A percentile compares a stretch with the other conserved stretches of the same genome.
phyloP scores from a whole-genome alignment of 2,888 invertebrate genomes.

The Phrixothrix hirtus region DNA sequence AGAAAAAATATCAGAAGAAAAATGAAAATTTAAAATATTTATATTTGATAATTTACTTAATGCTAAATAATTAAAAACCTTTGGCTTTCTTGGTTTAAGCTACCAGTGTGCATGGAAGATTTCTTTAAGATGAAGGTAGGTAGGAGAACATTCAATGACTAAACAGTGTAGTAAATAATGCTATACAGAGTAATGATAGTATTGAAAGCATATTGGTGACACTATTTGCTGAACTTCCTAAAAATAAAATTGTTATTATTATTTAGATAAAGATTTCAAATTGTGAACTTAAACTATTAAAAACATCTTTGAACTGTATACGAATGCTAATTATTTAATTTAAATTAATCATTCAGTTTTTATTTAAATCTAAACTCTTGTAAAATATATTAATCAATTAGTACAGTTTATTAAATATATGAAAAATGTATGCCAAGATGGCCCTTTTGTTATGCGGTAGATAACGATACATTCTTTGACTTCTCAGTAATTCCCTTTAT shows the following conservation, averaged over 20 bases:
- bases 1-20: slow-evolving; percentile 8
- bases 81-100: slow-evolving; percentile 45
- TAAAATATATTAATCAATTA: background rate
- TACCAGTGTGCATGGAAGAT: slow-evolving; percentile 48
- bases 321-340: no score
- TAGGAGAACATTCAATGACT: slow-evolving; percentile 29
- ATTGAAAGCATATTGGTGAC: slow-evolving; percentile 18
- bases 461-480: no score
- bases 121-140: slow-evolving; percentile 27
- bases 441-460: no score
- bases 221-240: slow-evolving; percentile 8
- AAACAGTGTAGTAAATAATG: slow-evolving; percentile 38
- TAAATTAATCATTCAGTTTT: no score
- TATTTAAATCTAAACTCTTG: no score
- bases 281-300: no score
- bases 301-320: background rate
- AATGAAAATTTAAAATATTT: no score
- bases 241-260: slow-evolving; percentile 4
- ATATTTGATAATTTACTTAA: no score
- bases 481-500: no score
- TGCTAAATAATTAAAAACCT: slow-evolving; percentile 28
- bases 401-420: background rate
- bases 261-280: no score
- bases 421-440: background rate
- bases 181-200: slow-evolving; percentile 32